phyloP scores from a whole-genome alignment of 2,797 vertebrate genomes.

The Chlorospingus semifuscus region DNA sequence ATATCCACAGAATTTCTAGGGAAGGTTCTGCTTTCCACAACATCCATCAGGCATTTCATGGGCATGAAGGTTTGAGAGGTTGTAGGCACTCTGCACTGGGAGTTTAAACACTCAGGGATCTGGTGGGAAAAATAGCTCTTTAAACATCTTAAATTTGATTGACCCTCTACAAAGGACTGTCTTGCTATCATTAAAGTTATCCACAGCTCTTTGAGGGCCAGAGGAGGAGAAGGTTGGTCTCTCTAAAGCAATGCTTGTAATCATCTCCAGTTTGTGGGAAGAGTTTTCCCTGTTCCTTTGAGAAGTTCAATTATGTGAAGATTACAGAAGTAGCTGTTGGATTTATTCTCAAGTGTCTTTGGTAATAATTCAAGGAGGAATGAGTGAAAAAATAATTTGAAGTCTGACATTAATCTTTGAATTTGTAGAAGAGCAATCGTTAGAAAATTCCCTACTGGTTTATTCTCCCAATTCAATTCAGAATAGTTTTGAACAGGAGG shows the following conservation, averaged over 20 bases:
- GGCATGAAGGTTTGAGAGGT: neutral
- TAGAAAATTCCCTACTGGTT: conserved; percentile 32
- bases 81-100: neutral
- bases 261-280: neutral
- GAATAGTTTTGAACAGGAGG: neutral
- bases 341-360: conserved; percentile 32
- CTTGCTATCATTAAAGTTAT: neutral
- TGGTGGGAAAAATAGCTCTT: neutral
- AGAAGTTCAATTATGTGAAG: conserved; percentile 40
- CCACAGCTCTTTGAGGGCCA: neutral
- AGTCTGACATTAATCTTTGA: conserved; percentile 37
- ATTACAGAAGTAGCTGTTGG: conserved; percentile 22
- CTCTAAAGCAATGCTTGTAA: neutral
- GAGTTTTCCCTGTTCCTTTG: conserved; percentile 5
- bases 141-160: neutral
- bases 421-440: conserved; percentile 15
- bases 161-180: neutral
- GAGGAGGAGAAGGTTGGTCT: neutral
- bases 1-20: neutral
- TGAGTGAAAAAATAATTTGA: conserved; percentile 45
- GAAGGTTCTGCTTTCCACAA: neutral
- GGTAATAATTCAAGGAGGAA: conserved; percentile 31
- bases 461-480: conserved; percentile 2
- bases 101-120: neutral
- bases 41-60: neutral